phyloP scores from a whole-genome alignment of 2,888 invertebrate species.

The Sepioteuthis lessoniana region DNA sequence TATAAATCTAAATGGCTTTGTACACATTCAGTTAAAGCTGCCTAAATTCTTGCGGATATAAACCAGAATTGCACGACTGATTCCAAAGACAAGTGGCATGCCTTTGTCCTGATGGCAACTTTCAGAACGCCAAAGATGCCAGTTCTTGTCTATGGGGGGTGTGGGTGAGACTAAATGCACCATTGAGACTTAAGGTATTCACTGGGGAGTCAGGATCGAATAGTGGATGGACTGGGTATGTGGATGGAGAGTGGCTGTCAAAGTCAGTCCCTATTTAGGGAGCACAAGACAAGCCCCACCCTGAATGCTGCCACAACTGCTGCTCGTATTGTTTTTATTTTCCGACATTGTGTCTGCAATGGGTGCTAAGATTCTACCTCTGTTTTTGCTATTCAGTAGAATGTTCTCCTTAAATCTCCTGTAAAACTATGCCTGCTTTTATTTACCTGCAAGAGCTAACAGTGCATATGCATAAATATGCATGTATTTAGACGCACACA shows the following conservation, averaged over 20 bases:
- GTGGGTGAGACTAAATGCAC: constrained; percentile 1
- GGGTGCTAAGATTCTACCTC: not conserved
- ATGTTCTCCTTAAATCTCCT: not conserved
- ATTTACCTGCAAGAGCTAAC: not conserved
- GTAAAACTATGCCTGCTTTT: not conserved
- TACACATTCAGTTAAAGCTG: not conserved
- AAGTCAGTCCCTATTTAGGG: constrained; percentile 33
- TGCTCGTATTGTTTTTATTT: not conserved
- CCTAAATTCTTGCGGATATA: not conserved
- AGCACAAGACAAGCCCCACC: not conserved
- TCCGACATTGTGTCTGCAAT: constrained; percentile 8
- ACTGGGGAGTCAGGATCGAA: not conserved
- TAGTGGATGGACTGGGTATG: constrained; percentile 21
- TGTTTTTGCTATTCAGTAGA: not conserved
- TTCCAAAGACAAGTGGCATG: constrained; percentile 33
- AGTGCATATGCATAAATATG: not conserved
- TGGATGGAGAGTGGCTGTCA: not conserved
- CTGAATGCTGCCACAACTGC: not conserved
- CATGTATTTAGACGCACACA: not conserved
- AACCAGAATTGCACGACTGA: not conserved
- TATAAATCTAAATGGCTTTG: constrained; percentile 13
- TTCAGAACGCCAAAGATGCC: constrained; percentile 14
- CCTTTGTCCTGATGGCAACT: constrained; percentile 33
- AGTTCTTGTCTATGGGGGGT: not conserved
- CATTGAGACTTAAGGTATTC: constrained; percentile 18